Conservation (phyloP, 2,113 vertebrate species). For the Pseudolaguvia tuberculata region DNA sequence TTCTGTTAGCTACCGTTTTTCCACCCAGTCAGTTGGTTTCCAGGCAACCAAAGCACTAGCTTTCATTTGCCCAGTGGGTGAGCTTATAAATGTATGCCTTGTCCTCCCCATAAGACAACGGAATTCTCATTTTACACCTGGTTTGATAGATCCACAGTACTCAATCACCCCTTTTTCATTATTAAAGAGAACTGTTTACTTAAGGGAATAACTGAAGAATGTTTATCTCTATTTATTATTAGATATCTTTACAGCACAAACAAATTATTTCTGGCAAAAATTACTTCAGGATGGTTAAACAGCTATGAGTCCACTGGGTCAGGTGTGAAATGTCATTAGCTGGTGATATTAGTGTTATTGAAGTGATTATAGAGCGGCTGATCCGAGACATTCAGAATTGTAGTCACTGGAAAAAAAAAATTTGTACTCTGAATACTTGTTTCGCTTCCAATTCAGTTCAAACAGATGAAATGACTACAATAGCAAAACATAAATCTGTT, state of each 20-base stretch:
- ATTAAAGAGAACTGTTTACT: background rate
- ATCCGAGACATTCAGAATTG: background rate
- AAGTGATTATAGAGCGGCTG: background rate
- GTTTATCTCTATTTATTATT: background rate
- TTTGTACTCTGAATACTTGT: conserved; percentile 2
- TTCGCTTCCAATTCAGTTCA: background rate
- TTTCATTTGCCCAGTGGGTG: background rate
- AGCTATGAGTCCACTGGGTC: conserved; percentile 18
- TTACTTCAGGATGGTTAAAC: background rate
- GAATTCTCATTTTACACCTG: conserved; percentile 2
- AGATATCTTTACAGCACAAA: conserved; percentile 6
- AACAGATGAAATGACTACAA: background rate
- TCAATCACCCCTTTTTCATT: conserved; percentile 1
- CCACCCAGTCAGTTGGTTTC: background rate
- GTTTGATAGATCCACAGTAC: background rate
- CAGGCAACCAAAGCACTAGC: conserved; percentile 1
- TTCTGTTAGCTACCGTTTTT: conserved; percentile 2
- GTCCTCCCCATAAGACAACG: background rate
- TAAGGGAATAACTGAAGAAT: background rate
- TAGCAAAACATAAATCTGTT: background rate
- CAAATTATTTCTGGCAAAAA: background rate
- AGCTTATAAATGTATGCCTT: conserved; percentile 1
- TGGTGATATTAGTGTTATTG: conserved; percentile 8
- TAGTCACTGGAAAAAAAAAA: background rate
- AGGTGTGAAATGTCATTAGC: conserved; percentile 13